These are phyloP conservation scores for Fringilla coelebs DNA, from an alignment of 2,797 vertebrate genomes.

Conservation along the genomic window DNA sequence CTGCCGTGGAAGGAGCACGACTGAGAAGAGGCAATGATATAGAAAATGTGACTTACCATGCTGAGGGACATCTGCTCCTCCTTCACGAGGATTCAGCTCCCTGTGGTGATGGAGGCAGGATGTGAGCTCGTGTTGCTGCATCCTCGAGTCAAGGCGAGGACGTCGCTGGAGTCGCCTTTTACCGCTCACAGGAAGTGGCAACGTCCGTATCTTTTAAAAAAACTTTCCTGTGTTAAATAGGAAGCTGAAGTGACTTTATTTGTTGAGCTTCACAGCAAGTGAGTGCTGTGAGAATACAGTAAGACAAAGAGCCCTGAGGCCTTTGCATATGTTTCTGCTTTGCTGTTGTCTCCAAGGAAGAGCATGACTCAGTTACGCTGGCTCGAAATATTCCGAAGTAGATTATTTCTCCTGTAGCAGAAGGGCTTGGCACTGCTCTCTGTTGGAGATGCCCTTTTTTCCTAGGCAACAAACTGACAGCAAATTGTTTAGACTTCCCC, in stretches of 20 bases:
- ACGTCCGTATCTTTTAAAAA: background rate
- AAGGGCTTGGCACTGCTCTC: conserved; percentile 15
- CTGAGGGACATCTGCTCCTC: conserved; percentile 58
- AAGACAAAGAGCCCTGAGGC: conserved; percentile 19
- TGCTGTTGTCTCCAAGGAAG: background rate
- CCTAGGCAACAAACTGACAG: background rate
- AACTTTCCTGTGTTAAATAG: background rate
- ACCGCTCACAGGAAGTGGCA: background rate
- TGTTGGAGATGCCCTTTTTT: conserved; percentile 28
- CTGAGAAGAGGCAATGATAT: background rate
- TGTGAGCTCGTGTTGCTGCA: background rate
- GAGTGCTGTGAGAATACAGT: background rate
- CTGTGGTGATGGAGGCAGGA: background rate
- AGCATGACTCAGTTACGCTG: background rate
- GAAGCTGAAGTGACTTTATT: conserved; percentile 18
- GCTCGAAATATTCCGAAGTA: background rate
- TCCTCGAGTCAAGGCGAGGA: background rate
- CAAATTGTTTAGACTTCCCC: background rate
- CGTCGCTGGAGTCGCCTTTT: fast-evolving
- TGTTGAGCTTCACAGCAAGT: background rate
- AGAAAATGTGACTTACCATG: conserved; percentile 31
- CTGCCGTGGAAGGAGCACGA: background rate
- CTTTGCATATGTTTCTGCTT: conserved; percentile 15
- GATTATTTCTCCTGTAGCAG: conserved; percentile 6
- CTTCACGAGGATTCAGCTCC: background rate